phyloP scores from a whole-genome alignment of 2,113 vertebrate species.

The Conger conger region DNA sequence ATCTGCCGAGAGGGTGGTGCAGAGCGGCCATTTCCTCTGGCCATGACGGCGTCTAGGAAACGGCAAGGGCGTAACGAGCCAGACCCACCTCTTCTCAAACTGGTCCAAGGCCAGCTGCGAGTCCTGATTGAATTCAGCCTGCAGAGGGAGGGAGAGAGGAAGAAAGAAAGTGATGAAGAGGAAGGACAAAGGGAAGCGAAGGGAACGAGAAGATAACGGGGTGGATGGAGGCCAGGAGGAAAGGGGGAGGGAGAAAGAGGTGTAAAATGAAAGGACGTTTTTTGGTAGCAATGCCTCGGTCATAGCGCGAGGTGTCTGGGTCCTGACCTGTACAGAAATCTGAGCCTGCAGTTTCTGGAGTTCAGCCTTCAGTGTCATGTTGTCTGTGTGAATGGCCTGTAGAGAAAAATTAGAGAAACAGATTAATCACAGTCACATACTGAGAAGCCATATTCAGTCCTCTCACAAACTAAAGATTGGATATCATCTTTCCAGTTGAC shows the following conservation, averaged over 20 bases:
- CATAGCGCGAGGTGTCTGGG: background rate
- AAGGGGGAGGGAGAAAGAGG: background rate
- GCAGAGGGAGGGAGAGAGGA: conserved; percentile 6
- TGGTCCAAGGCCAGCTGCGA: conserved; percentile 68
- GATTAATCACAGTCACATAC: background rate
- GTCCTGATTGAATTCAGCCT: conserved; percentile 48
- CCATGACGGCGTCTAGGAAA: background rate
- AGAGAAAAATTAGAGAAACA: conserved; percentile 11
- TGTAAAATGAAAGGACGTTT: background rate
- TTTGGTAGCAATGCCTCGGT: background rate
- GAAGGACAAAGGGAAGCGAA: background rate
- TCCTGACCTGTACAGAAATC: conserved; percentile 85
- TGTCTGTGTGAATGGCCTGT: conserved; percentile 88
- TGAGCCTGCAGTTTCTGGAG: conserved; percentile 84
- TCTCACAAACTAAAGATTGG: background rate
- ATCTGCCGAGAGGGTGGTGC: background rate
- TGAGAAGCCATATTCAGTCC: background rate
- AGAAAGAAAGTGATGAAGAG: conserved; percentile 17
- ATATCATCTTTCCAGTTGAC: background rate
- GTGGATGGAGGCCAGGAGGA: background rate
- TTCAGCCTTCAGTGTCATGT: conserved; percentile 83
- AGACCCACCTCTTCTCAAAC: conserved; percentile 66
- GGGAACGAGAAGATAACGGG: background rate
- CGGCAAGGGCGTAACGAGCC: background rate
- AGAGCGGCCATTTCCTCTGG: no score